Evolutionary conservation across 2,888 invertebrate species (phyloP), one percentile per base, ranked within the genome.

Genomic region (Phania funesta): DNA sequence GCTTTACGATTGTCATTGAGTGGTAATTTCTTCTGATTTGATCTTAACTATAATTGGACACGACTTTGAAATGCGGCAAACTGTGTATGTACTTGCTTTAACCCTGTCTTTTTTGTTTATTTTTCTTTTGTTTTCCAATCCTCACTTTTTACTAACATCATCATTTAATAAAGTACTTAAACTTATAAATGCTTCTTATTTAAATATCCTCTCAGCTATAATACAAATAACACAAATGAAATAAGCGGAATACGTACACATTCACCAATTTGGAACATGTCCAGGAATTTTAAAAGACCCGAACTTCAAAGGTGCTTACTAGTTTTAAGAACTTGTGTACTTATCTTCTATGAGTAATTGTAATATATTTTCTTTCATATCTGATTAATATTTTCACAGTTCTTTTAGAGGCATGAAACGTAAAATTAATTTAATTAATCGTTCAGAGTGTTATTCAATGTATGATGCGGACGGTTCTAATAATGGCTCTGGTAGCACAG

Each of bases 401-500:
- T 92, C 91, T 89, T 92, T 91, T 85, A 92, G 93, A 84, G 92
- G 93, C 13, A 92, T 93, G 86, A 94, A 94, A 86, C 92, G 94
- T 60, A 94, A 94, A 85, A 91, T 93, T 80, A 92, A 93, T 87
- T 86, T 93, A 56, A 86, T 88, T 9, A 89, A 89, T 86, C 89
- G 89, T 11, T 88, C 88, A 13, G 90, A 90, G 75, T 88, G 86
- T 58, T 87, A 85, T 46, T 87, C 88, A 18, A 86, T 87, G 52
- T 86, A 86, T 65, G 89, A 89, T 44, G 92, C 92, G 38, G 90
- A 91, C 71, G 91, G 91, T 32, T 92, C 92, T 44, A 64, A 46
- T 35, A 90, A 90, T 32, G 92, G 92, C 75, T 94, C 93, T 70
- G 94, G 94, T 0, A 93, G 92, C 86, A 94, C 94, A 50, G 95